Base-by-base conservation (phyloP, 2,888 invertebrate species). In the Tetragonisca angustula region DNA sequence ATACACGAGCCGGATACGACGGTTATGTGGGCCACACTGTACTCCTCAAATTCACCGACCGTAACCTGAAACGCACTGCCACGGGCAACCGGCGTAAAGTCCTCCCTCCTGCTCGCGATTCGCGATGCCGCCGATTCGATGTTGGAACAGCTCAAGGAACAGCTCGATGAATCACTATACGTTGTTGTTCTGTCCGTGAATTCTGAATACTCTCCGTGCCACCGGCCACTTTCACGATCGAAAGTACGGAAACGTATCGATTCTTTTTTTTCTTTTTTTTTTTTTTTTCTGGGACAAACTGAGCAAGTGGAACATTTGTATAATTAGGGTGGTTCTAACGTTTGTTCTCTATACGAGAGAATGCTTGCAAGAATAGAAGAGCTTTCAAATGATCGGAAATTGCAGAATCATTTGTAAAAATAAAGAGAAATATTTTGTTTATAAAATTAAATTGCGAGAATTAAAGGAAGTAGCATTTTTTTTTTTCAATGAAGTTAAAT, bases 1-100 rank as follows among this genome's bases (percentile, higher is more conserved):
- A 85, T 75, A 68, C 76, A 71, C 52, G 15, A 80, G 76, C 79
- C 78, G 88, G 89, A 87, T 83, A 88, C 76, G 50, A 36, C 43
- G 82, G 72, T 71, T 90, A 89, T 90, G 84, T 89, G 83, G 89
- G 89, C 68, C 89, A 89, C 87, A 11, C 43, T 73, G 74, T 85
- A 89, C 88, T 85, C 77, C 86, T 83, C 56, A 75, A 88, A 90
- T 90, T 82, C 89, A 89, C 86, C 76, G 79, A 90, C 84, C 90
- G 89, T 90, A 83, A 90, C 88, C 81, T 81, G 81, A 90, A 86
- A 86, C 87, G 87, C 84, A 84, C 81, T 76, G 83, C 80, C 83
- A 88, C 82, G 84, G 80, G 77, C 89, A 86, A 77, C 87, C 81
- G 87, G 79, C 89, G 88, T 86, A 88, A 87, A 87, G 79, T 72